phyloP scores from a whole-genome alignment of 2,797 vertebrate species.

The Phoeniculus purpureus region DNA sequence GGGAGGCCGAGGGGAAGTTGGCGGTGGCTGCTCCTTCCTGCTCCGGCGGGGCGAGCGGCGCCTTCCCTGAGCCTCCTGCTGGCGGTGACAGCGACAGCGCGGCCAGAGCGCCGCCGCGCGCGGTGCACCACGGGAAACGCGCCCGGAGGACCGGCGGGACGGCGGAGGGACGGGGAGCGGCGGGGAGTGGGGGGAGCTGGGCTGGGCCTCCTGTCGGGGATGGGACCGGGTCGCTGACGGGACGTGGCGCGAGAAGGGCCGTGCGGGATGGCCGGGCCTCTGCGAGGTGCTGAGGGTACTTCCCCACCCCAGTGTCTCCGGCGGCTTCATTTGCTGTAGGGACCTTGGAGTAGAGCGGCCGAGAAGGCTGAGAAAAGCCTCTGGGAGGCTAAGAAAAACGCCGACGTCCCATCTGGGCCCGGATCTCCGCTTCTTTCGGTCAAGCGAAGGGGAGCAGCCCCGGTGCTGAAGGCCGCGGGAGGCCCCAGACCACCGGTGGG shows the following conservation, averaged over 20 bases:
- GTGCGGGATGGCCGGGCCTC: background rate
- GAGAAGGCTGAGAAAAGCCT: background rate
- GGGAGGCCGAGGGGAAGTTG: conserved; percentile 39
- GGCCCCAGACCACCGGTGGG: background rate
- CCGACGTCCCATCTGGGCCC: fast-evolving
- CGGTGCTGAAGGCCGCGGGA: background rate
- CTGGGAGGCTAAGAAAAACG: no score
- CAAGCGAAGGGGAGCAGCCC: background rate
- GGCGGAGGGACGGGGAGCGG: background rate
- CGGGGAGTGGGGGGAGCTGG: background rate
- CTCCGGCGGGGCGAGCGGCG: conserved; percentile 31
- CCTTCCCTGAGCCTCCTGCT: conserved; percentile 49
- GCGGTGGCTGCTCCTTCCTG: conserved; percentile 40
- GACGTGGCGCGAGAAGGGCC: background rate
- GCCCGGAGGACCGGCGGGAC: conserved; percentile 52
- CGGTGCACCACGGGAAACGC: conserved; percentile 75
- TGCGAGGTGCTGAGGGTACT: background rate
- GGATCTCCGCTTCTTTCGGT: background rate
- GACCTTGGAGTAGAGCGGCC: background rate
- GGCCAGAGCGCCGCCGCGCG: conserved; percentile 77
- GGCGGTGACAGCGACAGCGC: conserved; percentile 68
- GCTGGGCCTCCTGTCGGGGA: background rate
- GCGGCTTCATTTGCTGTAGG: background rate
- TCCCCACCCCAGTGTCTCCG: background rate
- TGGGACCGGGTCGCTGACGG: background rate